Evolutionary conservation across 2,113 vertebrate species (phyloP).

Genomic region (Macroglossus sobrinus): DNA sequence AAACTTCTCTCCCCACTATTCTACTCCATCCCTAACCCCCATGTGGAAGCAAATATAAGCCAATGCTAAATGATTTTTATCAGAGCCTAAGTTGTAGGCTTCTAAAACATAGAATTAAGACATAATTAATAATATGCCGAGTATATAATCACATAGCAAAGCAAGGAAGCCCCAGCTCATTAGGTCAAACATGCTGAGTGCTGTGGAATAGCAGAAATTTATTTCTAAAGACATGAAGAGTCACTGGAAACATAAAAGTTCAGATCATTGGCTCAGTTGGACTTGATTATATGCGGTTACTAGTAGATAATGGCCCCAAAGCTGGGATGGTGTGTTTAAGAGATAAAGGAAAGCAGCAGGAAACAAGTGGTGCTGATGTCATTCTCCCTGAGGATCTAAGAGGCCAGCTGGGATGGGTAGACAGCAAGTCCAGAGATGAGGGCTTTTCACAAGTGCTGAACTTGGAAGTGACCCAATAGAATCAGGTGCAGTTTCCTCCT

Average conservation of each 20-base stretch:
- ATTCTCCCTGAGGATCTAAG: neutral
- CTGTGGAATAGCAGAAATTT: constrained; percentile 33
- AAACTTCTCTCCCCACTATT: neutral
- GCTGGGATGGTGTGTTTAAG: neutral
- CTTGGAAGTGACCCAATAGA: neutral
- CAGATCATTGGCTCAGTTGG: neutral
- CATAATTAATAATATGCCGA: constrained; percentile 57
- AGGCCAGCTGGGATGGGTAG: neutral
- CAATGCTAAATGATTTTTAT: neutral
- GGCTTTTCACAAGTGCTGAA: neutral
- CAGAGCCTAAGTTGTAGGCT: neutral
- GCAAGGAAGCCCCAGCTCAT: neutral
- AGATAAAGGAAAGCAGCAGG: constrained; percentile 8
- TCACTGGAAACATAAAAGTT: neutral
- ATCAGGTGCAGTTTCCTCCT: neutral
- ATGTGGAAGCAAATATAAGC: neutral
- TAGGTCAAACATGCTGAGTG: neutral
- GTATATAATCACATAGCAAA: constrained; percentile 54
- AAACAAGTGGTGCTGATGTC: neutral
- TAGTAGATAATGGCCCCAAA: neutral
- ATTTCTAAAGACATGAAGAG: neutral
- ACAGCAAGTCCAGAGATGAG: neutral
- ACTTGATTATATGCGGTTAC: constrained; percentile 23
- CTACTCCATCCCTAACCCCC: neutral
- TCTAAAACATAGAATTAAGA: constrained; percentile 48